These are phyloP conservation scores for Papilio polytes DNA, from an alignment of 1,140 invertebrate genomes.

Conservation along the genomic window DNA sequence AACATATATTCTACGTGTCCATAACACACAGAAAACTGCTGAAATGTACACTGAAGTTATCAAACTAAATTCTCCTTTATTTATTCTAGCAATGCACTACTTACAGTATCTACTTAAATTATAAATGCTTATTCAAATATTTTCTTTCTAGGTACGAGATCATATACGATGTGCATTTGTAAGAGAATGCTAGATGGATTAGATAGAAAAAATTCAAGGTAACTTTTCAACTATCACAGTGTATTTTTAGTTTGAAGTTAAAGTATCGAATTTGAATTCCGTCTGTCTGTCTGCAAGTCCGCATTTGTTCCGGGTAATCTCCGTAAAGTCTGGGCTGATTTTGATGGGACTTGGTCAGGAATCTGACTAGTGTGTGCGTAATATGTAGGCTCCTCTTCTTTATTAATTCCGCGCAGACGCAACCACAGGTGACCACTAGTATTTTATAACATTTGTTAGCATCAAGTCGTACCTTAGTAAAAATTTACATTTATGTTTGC, in stretches of 20 bases:
- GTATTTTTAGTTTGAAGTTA: not conserved
- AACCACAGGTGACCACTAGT: no score
- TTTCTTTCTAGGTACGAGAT: constrained; percentile 8
- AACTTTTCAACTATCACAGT: not conserved
- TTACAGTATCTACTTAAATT: not conserved
- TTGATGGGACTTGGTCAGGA: no score
- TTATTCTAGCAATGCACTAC: not conserved
- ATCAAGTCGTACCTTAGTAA: not conserved
- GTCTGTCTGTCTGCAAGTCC: no score
- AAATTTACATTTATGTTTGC: constrained; percentile 26
- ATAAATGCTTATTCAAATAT: not conserved
- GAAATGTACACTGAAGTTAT: not conserved
- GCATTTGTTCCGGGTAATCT: no score
- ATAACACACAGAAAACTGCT: not conserved
- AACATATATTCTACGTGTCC: not conserved
- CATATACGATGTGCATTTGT: constrained; percentile 25
- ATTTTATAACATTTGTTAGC: not conserved
- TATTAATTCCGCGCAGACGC: no score
- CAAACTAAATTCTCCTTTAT: no score
- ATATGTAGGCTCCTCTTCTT: no score
- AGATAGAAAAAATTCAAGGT: constrained; percentile 1
- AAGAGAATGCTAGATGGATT: not conserved
- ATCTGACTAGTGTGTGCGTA: no score
- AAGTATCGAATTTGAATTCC: not conserved
- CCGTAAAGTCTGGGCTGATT: no score